Base-by-base conservation (phyloP, 2,888 invertebrate genomes). In the Doris montereyensis region DNA sequence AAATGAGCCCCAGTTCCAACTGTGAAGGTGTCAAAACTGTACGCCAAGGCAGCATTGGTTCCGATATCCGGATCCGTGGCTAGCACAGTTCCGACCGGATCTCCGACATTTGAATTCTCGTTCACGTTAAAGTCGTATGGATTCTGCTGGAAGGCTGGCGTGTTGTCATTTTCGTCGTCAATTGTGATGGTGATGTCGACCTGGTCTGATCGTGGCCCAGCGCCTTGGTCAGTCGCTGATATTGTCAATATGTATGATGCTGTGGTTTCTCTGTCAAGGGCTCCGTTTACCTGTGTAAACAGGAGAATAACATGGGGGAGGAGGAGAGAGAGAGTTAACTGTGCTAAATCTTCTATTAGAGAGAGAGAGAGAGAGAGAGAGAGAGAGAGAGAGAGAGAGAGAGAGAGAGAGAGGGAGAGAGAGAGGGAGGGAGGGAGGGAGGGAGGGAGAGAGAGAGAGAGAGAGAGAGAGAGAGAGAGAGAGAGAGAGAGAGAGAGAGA, bases 151-250 rank as follows among this genome's bases (percentile, higher is more conserved):
- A 88, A 88, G 32, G 81, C 73, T 4, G 89, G 89, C 17, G 76
- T 76, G 77, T 89, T 87, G 82, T 89, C 89, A 78, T 89, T 89
- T 17, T 83, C 79, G 76, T 89, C 89, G 4, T 41, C 79, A 62
- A 89, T 80, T 4, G 79, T 85, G 34, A 89, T 84, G n/a, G 83
- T 83, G 10, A 87, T 86, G 35, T 84, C 83, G 13, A 79, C 81
- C 24, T 85, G 84, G 13, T 86, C 80, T 8, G 84, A 82, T 4
- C 83, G 78, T 17, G 82, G 76, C 0, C 86, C 85, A 2, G 77
- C 73, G 2, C 88, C 88, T 32, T 82, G 81, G 79, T 89, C 89
- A 13, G 73, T 62, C 0, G 87, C 88, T 0, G 75, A 75, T 4
- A 89, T 79, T 34, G 82, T 81, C 34, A 89, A 70, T 21, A 57